Base-by-base conservation (phyloP, 2,113 vertebrate genomes). In the Macroglossus sobrinus region DNA sequence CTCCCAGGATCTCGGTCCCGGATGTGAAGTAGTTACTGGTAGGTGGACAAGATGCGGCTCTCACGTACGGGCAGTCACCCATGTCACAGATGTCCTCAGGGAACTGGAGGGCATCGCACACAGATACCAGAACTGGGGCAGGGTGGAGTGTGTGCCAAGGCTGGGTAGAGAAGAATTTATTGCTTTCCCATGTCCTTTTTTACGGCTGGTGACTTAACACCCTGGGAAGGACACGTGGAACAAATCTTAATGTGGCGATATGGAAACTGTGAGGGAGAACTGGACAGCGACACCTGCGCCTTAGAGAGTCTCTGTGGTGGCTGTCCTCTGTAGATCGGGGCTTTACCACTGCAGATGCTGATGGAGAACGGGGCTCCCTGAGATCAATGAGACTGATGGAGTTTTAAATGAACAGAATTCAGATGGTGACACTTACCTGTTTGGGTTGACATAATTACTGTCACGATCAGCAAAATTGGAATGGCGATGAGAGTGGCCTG, bases 241-340 rank as follows among this genome's bases (percentile, higher is more conserved):
- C 19, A 81, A 8, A 0, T 50, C 35, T 26, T 76, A 26, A 43
- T 21, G 21, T 24, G 15, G 3, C 15, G n/a, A 1, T 30, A 40
- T 16, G 26, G 47, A 5, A 16, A 68, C 4, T 24, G 11, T 18
- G 8, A 50, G 45, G 21, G 50, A 18, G 5, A 38, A 33, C 13
- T 2, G 5, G n/a, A 28, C 59, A 43, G 50, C 3, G 7, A 1
- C 1, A 2, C 8, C 0, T 7, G 9, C 2, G 38, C 26, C 38
- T 68, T 72, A 85, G 66, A 40, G 50, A 63, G 38, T 66, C 35
- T 63, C 4, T 6, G 9, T 26, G 35, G 30, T 15, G 50, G 8
- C 21, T 75, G 24, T 82, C 59, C 14, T 24, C 30, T 35, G 8
- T 0, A 40, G n/a, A 13, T 28, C 69, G 53, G 21, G 14, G 14